Evolutionary conservation across 2,888 invertebrate species (phyloP), one percentile per base, ranked within the genome.

Genomic region (Cryptocephalus moraei): DNA sequence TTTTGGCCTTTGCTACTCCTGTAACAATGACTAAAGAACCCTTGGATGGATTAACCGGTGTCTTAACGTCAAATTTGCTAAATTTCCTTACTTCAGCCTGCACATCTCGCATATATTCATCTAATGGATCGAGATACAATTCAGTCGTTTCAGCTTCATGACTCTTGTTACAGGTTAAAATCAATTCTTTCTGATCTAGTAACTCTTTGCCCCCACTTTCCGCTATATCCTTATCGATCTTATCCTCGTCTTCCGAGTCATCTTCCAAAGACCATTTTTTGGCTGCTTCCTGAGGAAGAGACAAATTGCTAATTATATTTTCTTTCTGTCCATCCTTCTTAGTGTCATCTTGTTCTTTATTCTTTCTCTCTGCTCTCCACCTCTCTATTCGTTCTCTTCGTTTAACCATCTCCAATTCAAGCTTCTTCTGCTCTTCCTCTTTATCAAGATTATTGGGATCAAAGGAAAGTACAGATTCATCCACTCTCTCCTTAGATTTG

Each of bases 241-340:
- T 83, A 40, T 70, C 88, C 70, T 91, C 91, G 66, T 95, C 95
- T 53, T 91, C 91, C 52, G 92, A 94, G 64, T 97, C 96, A 69
- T 96, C 94, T 68, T 96, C 93, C 46, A 96, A 73, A 47, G 92
- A 93, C 92, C 96, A 96, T 64, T 91, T 91, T 70, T 93, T 94
- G 42, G 74, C 69, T 1, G 79, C 54, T 8, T 48, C 53, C 41
- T 74, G 68, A 0, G 78, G 74, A 52, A 75, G 53, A 9, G 62
- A 59, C 12, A 61, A 49, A 47, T 62, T 63, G 33, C 61, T 53
- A 32, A 58, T 66, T 41, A 82, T 69, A 32, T 80, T 75, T 50
- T 82, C 81, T 60, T 86, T 81, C 52, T 81, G 75, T 33, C 75
- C 80, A 60, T 89, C 88, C 60, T 86, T 86, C 64, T 86, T 88